Evolutionary conservation across 2,888 invertebrate species (phyloP).

Genomic region (Drosophila pseudotakahashii): DNA sequence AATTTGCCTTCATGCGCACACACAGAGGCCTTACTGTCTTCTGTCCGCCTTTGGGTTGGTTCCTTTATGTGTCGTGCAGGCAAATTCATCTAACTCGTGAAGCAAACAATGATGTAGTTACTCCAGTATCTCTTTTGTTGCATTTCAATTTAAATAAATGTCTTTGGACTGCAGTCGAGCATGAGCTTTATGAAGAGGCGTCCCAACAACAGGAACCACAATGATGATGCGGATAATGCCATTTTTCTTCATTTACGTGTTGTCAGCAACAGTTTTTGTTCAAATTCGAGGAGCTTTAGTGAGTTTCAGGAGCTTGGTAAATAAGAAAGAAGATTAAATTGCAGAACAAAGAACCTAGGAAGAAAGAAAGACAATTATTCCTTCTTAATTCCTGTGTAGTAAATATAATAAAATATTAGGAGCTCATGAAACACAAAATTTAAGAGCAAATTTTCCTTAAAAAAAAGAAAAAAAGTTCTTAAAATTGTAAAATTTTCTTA

Average conservation of each 20-base stretch:
- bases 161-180: constrained; percentile 33
- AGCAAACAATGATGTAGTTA: constrained; percentile 41
- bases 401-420: not conserved
- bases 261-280: constrained; percentile 34
- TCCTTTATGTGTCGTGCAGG: constrained; percentile 15
- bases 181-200: constrained; percentile 36
- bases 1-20: constrained; percentile 58
- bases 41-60: constrained; percentile 3
- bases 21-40: constrained; percentile 17
- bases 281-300: not conserved
- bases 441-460: too few relatives aligned
- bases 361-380: not conserved
- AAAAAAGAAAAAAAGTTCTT: too few relatives aligned
- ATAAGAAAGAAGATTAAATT: constrained; percentile 66
- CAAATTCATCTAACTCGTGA: constrained; percentile 42
- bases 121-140: constrained; percentile 46
- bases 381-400: not conserved
- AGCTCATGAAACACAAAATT: not conserved
- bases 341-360: constrained; percentile 40
- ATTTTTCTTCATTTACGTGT: constrained; percentile 40
- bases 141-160: constrained; percentile 78
- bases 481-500: too few relatives aligned
- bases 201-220: constrained; percentile 23
- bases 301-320: constrained; percentile 9
- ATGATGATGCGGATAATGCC: constrained; percentile 23